These are phyloP conservation scores for Trypoxylon attenuatum DNA, from an alignment of 2,888 invertebrate genomes.

Conservation along the genomic window DNA sequence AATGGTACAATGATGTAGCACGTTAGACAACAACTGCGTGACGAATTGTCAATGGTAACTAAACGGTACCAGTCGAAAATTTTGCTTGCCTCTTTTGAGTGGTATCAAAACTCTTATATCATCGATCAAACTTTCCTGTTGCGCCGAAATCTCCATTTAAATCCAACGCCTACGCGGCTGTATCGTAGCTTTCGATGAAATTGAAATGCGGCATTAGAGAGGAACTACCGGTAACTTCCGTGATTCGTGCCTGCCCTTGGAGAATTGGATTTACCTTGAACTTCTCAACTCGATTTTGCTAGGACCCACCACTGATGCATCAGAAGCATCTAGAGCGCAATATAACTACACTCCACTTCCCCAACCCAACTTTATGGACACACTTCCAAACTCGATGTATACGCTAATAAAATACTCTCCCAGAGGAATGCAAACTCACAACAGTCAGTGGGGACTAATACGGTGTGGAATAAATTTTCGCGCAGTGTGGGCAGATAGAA, in stretches of 20 bases:
- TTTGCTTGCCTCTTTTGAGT: background rate
- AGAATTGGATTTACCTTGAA: slow-evolving; percentile 29
- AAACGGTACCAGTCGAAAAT: background rate
- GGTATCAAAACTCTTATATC: slow-evolving; percentile 18
- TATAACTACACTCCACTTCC: background rate
- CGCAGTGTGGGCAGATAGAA: no score
- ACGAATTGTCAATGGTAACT: background rate
- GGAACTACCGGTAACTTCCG: slow-evolving; percentile 12
- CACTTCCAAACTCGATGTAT: no score
- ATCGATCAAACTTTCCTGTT: slow-evolving; percentile 43
- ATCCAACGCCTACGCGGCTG: slow-evolving; percentile 4
- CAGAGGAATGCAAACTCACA: no score
- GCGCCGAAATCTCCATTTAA: slow-evolving; percentile 14
- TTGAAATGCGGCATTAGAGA: slow-evolving; percentile 23
- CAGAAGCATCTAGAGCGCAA: no score
- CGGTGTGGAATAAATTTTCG: no score
- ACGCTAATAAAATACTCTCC: no score
- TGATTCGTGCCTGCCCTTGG: slow-evolving; percentile 31
- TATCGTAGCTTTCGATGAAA: slow-evolving; percentile 16
- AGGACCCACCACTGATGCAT: slow-evolving; percentile 1
- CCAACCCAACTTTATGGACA: no score
- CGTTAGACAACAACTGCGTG: background rate
- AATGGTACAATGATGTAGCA: no score
- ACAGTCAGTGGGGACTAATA: no score
- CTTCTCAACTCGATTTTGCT: slow-evolving; percentile 23